Evolutionary conservation across 2,797 vertebrate species (phyloP).

Genomic region (Kryptolebias ocellatus): DNA sequence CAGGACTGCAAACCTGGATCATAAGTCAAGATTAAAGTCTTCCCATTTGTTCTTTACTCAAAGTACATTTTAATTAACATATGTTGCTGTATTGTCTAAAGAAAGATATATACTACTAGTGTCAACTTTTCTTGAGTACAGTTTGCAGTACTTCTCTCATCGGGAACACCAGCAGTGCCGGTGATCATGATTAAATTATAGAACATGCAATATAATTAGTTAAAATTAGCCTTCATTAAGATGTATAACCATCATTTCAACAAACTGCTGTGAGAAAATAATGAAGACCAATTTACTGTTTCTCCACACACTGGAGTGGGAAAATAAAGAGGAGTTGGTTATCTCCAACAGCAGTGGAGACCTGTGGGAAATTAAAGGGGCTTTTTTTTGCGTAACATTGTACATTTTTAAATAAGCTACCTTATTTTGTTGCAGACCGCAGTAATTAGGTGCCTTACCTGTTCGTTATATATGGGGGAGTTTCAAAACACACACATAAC

Average conservation of each 20-base stretch:
- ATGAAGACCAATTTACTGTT: slow-evolving; percentile 29
- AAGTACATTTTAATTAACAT: background rate
- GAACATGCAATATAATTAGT: slow-evolving; percentile 29
- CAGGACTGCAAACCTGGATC: too few species aligned
- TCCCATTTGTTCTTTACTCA: too few species aligned
- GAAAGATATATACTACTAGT: background rate
- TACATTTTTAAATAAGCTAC: background rate
- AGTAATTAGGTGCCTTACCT: slow-evolving; percentile 9
- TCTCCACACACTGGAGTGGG: background rate
- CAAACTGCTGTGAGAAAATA: slow-evolving; percentile 22
- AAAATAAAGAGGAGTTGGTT: slow-evolving; percentile 24
- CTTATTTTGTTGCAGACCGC: background rate
- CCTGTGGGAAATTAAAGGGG: background rate
- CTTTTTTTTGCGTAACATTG: background rate
- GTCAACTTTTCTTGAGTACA: background rate
- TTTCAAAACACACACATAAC: too few species aligned
- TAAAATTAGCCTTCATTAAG: slow-evolving; percentile 2
- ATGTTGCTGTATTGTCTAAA: background rate
- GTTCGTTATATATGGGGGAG: background rate
- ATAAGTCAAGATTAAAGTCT: too few species aligned
- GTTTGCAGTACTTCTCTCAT: background rate
- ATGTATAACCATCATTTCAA: slow-evolving; percentile 15
- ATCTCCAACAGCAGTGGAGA: slow-evolving; percentile 25
- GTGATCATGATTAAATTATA: slow-evolving; percentile 18
- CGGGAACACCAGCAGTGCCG: background rate